A percentile compares a stretch with the other conserved stretches of the same genome.
phyloP scores from a whole-genome alignment of 2,113 vertebrate species.

The Zosterops hypoxanthus region DNA sequence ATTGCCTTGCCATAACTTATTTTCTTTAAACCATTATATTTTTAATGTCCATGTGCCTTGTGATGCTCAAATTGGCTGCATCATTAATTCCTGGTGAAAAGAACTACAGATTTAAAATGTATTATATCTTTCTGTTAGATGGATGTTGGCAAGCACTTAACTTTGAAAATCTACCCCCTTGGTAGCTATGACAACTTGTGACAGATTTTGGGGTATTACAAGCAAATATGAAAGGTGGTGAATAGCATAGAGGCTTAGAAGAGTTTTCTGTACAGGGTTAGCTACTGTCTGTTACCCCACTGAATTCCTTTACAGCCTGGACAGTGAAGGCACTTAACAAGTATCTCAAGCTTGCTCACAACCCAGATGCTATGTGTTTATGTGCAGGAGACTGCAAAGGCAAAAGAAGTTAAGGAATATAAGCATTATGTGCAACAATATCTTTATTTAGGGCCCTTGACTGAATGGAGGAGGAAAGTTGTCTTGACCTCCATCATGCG shows the following conservation, averaged over 20 bases:
- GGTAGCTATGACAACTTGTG: slow-evolving; percentile 30
- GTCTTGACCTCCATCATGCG: not conserved
- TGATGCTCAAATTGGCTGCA: not conserved
- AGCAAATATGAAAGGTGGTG: not conserved
- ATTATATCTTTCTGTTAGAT: not conserved
- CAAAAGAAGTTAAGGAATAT: not conserved
- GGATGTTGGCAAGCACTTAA: not conserved
- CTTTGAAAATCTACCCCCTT: slow-evolving; percentile 12
- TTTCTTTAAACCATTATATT: not conserved
- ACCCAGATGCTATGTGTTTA: not conserved
- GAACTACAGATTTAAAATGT: not conserved
- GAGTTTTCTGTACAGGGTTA: not conserved
- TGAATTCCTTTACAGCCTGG: not conserved
- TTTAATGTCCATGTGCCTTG: not conserved
- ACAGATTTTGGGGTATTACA: slow-evolving; percentile 1
- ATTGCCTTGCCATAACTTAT: slow-evolving; percentile 10
- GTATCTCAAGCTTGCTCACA: not conserved
- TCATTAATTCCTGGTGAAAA: not conserved
- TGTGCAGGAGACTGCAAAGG: not conserved
- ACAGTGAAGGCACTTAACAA: not conserved
- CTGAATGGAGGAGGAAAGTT: not conserved
- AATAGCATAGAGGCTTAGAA: not conserved
- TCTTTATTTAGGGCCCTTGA: not conserved
- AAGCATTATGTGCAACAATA: not conserved
- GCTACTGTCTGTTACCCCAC: not conserved